These are phyloP conservation scores for Nomada fucata DNA, from an alignment of 2,888 invertebrate genomes.

Conservation along the genomic window DNA sequence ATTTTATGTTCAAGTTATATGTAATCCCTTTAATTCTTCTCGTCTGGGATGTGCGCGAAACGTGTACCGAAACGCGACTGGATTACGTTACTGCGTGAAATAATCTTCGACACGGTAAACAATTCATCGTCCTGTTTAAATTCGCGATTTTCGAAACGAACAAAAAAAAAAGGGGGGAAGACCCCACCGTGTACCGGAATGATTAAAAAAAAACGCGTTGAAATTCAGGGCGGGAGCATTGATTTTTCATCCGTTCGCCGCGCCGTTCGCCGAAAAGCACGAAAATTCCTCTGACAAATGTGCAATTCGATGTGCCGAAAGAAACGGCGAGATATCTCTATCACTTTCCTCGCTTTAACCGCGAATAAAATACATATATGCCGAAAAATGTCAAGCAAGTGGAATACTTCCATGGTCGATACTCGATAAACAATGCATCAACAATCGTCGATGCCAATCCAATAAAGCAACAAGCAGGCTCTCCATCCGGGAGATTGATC, in stretches of 20 bases:
- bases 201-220: neutral
- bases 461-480: neutral
- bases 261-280: neutral
- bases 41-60: slow-evolving; percentile 3
- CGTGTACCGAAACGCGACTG: slow-evolving; percentile 21
- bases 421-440: neutral
- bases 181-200: neutral
- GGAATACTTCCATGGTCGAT: neutral
- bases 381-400: neutral
- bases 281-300: no score
- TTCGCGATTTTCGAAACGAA: neutral
- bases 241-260: neutral
- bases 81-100: slow-evolving; percentile 38
- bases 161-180: no score
- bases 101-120: slow-evolving; percentile 36
- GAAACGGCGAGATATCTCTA: no score
- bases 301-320: no score
- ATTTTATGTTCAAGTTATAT: slow-evolving; percentile 36
- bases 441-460: neutral
- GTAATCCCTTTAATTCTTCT: slow-evolving; percentile 59
- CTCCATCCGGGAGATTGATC: neutral
- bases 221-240: neutral
- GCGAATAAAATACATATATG: neutral
- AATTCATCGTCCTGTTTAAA: slow-evolving; percentile 32
- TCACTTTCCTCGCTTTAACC: neutral